Base-by-base conservation (phyloP, 2,113 vertebrate genomes). In the Patagioenas fasciata region DNA sequence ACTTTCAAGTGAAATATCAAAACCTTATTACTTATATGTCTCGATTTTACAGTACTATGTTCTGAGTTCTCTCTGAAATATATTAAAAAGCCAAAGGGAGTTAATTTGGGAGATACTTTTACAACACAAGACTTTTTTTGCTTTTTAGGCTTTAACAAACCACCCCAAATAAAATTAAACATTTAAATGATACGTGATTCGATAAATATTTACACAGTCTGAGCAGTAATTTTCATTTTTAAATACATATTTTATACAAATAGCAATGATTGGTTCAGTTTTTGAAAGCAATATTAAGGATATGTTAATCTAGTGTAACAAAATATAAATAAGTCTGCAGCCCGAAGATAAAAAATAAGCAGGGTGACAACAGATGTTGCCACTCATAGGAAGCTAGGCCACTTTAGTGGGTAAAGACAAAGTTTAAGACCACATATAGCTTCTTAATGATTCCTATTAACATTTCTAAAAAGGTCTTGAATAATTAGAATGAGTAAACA, bases 391-490 rank as follows among this genome's bases (percentile, higher is more conserved):
- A 91, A 80, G 20, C 9, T 51, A 62, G 60, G 32, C 14, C 18
- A 48, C 96, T 97, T 93, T 69, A 58, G 10, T 44, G 34, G 7
- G 2, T 65, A 89, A 95, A 89, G 4, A 48, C 31, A 51, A 87
- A 92, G 57, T 83, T 92, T 74, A 93, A 88, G 78, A 64, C 15
- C 6, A 51, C 60, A 25, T 44, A 17, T 4, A 78, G 6, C 47
- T 95, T 95, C 48, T 60, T 89, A 94, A 91, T 61, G 21, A 69
- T 74, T 81, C 25, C 8, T 72, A 73, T 94, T 95, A 66, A 88
- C 3, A 31, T 58, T 79, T 79, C 56, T 73, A 51, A 69, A 92
- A 91, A 82, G 7, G 23, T 51, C 28, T 73, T 74, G 18, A 13
- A 67, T 69, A 87, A 88, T 62, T 54, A 44, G 24, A 71, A 62